Percentiles rank a stretch among this genome's conserved stretches.
phyloP scores from a whole-genome alignment of 2,797 vertebrate species.

The Phoebastria nigripes region DNA sequence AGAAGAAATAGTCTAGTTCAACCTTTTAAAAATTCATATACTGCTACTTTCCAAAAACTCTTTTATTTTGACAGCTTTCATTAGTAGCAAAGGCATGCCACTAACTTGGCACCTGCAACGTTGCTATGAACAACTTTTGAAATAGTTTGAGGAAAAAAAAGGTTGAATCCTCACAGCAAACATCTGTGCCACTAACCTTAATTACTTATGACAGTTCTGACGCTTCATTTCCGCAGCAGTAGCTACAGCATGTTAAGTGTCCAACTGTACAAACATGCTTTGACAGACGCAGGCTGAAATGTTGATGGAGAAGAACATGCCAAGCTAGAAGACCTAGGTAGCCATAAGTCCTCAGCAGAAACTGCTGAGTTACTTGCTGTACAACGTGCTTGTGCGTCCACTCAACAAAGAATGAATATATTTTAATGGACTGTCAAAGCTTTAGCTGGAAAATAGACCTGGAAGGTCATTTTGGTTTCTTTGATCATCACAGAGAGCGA shows the following conservation, averaged over 20 bases:
- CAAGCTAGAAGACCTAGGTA: neutral
- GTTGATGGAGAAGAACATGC: neutral
- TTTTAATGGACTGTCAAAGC: neutral
- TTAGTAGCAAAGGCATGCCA: neutral
- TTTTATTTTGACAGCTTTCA: neutral
- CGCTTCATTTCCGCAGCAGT: neutral
- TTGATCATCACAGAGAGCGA: neutral
- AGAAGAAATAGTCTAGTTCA: neutral
- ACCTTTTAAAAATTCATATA: neutral
- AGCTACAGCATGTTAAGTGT: neutral
- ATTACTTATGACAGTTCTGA: neutral
- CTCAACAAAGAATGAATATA: neutral
- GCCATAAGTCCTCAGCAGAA: neutral
- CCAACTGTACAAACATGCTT: neutral
- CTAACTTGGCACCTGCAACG: neutral
- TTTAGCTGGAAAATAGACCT: neutral
- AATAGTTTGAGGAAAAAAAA: neutral
- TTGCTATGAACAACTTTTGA: neutral
- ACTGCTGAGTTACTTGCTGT: neutral
- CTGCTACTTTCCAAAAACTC: neutral
- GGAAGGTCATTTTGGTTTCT: neutral
- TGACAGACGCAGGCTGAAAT: neutral
- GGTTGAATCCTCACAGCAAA: neutral
- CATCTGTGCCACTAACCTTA: neutral
- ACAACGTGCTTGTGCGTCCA: rapidly evolving